Evolutionary conservation across 2,888 invertebrate species (phyloP), one percentile per base, ranked within the genome.

Genomic region (Beris morrisii): DNA sequence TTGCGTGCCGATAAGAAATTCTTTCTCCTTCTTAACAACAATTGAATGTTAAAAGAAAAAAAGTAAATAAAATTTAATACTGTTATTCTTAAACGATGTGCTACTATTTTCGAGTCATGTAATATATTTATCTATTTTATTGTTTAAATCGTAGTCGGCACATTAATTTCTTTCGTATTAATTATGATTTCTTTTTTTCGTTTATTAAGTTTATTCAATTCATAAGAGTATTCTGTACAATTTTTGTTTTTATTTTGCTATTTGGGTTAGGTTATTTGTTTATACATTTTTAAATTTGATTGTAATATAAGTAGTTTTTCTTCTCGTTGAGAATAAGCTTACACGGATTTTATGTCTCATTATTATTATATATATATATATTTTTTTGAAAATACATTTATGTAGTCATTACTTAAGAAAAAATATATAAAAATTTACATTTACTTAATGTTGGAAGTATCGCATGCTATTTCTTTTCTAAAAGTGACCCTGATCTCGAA

Each of bases 341-440:
- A 61, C 52, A 52, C 38, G 50, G 61, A 61, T 61, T 13, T 50
- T 38, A 38, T 15, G 50, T 50, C 61, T 61, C 61, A 52, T 38
- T 61, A 52, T 61, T 61, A 52, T 61, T 61, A 61, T 61, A 38
- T n/a, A 50, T 50, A 22, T 22, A 22, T 22, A 22, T 22, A 22
- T 22, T 22, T 22, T 22, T 12, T 50, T 50, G 38, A 61, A 61
- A 50, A 61, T 52, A 38, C 50, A 61, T 50, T 50, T 61, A 61
- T 61, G 61, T 61, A 61, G 61, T 61, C 61, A 61, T 61, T 61
- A 61, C 50, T 61, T 61, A 61, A 61, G 61, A 59, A 50, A 61
- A 52, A 61, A 61, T 50, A 61, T 61, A 61, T 50, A 61, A 52
- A 61, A 50, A 61, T 22, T 50, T 61, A 50, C 50, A 61, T 61